These are phyloP conservation scores for Drosophila paracracens DNA, from an alignment of 2,888 invertebrate genomes.

Conservation along the genomic window DNA sequence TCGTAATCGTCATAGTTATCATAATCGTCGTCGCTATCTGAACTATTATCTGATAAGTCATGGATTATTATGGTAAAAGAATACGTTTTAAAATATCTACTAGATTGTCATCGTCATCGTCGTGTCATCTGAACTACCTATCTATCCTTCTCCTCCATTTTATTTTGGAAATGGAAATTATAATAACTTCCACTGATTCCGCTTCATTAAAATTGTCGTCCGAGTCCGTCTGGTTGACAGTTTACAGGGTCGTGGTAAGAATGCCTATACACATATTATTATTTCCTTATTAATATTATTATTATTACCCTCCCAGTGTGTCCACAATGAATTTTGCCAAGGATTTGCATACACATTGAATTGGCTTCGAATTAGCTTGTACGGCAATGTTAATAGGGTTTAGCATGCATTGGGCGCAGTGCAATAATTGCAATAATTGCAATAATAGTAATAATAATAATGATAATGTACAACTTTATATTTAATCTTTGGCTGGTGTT, in stretches of 20 bases:
- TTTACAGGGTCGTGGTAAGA: background rate
- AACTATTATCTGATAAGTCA: background rate
- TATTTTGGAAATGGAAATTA: background rate
- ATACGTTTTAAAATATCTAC: background rate
- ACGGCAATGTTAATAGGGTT: background rate
- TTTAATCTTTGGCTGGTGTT: slow-evolving; percentile 1
- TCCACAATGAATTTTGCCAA: background rate
- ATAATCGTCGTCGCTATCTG: no score
- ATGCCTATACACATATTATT: background rate
- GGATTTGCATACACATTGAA: background rate
- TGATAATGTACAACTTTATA: background rate
- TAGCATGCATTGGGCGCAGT: background rate
- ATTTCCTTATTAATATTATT: background rate
- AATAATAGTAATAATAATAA: background rate
- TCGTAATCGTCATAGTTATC: no score
- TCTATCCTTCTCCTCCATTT: background rate
- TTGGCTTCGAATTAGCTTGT: background rate
- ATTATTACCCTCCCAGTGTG: background rate
- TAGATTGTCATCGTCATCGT: background rate
- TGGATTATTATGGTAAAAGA: background rate
- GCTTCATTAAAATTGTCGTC: background rate
- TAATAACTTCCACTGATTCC: background rate
- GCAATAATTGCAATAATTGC: background rate
- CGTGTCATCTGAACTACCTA: background rate
- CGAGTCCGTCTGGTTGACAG: background rate